Evolutionary conservation across 2,113 vertebrate genomes (phyloP).

Genomic region (Motacilla alba): DNA sequence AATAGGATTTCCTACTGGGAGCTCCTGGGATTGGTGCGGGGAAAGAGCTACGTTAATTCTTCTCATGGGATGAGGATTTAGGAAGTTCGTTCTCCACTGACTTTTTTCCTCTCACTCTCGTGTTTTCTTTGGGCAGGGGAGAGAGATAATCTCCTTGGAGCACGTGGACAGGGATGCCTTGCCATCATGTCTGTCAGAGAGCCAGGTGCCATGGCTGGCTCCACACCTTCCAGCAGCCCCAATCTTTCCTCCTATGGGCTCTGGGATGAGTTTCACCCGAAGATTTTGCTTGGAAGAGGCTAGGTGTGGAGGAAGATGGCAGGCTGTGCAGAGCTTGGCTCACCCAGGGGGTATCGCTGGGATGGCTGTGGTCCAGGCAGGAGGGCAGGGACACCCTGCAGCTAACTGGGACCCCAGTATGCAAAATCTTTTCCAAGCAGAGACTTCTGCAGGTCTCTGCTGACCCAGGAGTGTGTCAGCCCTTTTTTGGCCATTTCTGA

Average conservation of each 20-base stretch:
- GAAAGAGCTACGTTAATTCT: background rate
- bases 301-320: fast-evolving
- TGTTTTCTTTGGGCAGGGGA: background rate
- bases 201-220: background rate
- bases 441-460: background rate
- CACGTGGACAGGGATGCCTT: background rate
- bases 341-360: fast-evolving
- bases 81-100: conserved; percentile 30
- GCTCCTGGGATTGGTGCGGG: fast-evolving
- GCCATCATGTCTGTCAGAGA: fast-evolving
- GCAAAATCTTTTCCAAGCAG: background rate
- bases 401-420: background rate
- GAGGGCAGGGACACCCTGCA: background rate
- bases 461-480: background rate
- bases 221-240: background rate
- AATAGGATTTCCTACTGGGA: background rate
- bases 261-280: background rate
- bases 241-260: background rate
- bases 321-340: background rate
- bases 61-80: conserved; percentile 42
- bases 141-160: background rate
- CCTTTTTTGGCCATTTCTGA: background rate
- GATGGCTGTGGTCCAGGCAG: background rate
- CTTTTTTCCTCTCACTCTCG: fast-evolving
- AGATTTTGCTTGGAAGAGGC: background rate